Evolutionary conservation across 2,888 invertebrate genomes (phyloP), one percentile per base, ranked within the genome.

Genomic region (Pammene aurita): DNA sequence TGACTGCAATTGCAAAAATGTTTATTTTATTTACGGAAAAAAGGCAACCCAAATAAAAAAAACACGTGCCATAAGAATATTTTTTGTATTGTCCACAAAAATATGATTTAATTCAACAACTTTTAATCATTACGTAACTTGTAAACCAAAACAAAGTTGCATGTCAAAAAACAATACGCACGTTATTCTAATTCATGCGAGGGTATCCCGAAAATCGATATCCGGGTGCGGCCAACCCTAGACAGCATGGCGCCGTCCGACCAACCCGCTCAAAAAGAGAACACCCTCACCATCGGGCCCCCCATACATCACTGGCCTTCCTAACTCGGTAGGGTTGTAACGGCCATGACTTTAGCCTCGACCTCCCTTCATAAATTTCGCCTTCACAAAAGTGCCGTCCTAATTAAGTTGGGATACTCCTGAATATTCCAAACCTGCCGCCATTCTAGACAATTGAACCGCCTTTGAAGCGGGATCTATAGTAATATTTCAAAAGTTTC

Each of bases 341-440:
- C 77, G 78, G 76, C 82, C 80, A 79, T 85, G 86, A 84, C 84
- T 87, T 83, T 83, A 78, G 78, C 76, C 77, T 79, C 80, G 80
- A 78, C 76, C 70, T 82, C 71, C 76, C 77, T 75, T 81, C 83
- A 82, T 86, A 86, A 86, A 87, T 86, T 54, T 82, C 79, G 72
- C 79, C 80, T 80, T 76, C 75, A 80, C 84, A 85, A 84, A 84
- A 85, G 82, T 80, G 77, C 80, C 78, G 75, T 77, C 77, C 85
- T 87, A 88, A 89, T 88, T 87, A 88, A 85, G 82, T 82, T 77
- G 84, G 84, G 79, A 80, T 84, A 85, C 85, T 84, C 82, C 76
- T 84, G 83, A 84, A 86, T 85, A 84, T 84, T 84, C 84, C 80
- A 84, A 81, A 81, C 79, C 77, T 75, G 74, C 64, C 58, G 75